Conservation (phyloP, 2,113 vertebrate genomes). For the Bufo gargarizans region DNA sequence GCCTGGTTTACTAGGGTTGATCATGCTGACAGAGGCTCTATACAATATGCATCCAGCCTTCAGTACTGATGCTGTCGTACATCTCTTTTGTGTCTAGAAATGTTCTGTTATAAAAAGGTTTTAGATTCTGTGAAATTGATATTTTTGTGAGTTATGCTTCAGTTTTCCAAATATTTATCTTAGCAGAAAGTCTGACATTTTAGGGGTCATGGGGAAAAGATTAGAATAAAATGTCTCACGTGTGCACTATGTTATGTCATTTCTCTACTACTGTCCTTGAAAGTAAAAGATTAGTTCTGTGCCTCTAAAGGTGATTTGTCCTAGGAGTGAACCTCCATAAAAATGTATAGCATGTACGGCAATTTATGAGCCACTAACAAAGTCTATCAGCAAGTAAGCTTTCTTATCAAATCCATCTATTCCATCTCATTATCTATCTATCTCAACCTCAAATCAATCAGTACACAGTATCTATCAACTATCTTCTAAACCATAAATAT, state of each 20-base stretch:
- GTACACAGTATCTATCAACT: no score
- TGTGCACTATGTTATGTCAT: neutral
- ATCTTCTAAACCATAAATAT: no score
- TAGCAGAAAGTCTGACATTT: neutral
- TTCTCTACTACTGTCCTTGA: neutral
- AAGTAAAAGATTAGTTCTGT: neutral
- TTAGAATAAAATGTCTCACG: neutral
- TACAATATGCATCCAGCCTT: neutral
- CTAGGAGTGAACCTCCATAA: neutral
- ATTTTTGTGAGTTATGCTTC: conserved; percentile 22
- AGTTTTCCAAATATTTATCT: neutral
- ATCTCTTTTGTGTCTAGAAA: neutral
- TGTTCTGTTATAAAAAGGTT: neutral
- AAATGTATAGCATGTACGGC: neutral
- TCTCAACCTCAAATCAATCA: no score
- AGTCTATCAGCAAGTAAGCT: neutral
- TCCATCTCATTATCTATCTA: no score
- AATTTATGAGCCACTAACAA: neutral
- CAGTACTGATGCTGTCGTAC: neutral
- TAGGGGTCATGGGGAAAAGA: neutral
- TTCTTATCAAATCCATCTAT: no score
- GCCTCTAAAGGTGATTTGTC: neutral
- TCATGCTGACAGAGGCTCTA: no score
- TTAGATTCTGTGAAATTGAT: neutral
- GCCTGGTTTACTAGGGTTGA: no score